Evolutionary conservation across 2,113 vertebrate species (phyloP).

Genomic region (Neodontobutis hainanensis): DNA sequence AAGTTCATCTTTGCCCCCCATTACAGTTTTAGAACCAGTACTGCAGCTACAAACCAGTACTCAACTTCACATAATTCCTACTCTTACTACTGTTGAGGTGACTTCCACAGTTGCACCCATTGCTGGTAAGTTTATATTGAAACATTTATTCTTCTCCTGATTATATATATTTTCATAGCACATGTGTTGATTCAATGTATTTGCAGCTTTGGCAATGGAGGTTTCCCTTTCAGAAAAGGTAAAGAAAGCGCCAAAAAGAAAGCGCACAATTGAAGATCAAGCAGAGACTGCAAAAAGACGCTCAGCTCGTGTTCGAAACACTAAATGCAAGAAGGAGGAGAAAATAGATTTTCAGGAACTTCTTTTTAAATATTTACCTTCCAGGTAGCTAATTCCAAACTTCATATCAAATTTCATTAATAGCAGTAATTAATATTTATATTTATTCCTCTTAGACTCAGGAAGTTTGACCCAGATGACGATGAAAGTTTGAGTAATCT

Average conservation of each 20-base stretch:
- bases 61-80: slow-evolving; percentile 56
- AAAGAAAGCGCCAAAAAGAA: slow-evolving; percentile 92
- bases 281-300: slow-evolving; percentile 95
- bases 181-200: neutral
- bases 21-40: slow-evolving; percentile 61
- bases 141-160: neutral
- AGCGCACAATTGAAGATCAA: slow-evolving; percentile 86
- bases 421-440: neutral
- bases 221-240: slow-evolving; percentile 84
- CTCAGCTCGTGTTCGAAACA: slow-evolving; percentile 95
- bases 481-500: slow-evolving; percentile 90
- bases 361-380: slow-evolving; percentile 92
- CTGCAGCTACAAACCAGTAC: slow-evolving; percentile 50
- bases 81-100: slow-evolving; percentile 80
- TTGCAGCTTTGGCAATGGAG: slow-evolving; percentile 76
- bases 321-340: slow-evolving; percentile 97
- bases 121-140: slow-evolving; percentile 76
- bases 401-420: neutral
- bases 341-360: slow-evolving; percentile 97
- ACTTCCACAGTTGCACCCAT: slow-evolving; percentile 58
- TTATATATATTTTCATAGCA: neutral
- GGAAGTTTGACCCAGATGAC: slow-evolving; percentile 92
- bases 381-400: slow-evolving; percentile 78
- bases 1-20: slow-evolving; percentile 71
- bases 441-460: slow-evolving; percentile 77